Evolutionary conservation across 1,140 invertebrate species (phyloP), one percentile per base, ranked within the genome.

Genomic region (Rhopalosiphum maidis): DNA sequence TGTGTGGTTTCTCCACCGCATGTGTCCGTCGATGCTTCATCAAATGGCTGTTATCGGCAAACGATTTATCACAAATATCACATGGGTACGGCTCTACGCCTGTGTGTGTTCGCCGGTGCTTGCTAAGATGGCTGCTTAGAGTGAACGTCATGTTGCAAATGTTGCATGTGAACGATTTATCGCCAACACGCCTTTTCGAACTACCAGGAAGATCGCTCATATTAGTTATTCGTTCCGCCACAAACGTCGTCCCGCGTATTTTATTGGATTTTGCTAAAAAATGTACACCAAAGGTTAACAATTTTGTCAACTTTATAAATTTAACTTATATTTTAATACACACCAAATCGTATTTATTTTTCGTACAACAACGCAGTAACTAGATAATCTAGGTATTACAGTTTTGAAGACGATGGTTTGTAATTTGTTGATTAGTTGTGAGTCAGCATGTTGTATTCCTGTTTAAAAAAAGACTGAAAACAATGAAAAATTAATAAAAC

Each of bases 1-100:
- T 96, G 95, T 97, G 97, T 5, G 97, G 97, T 8, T 97, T 95
- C 94, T 97, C 97, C 2, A 97, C 97, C 4, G 97, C 97, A 94
- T 98, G 97, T 1, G 97, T 96, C 82, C 97, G 94, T 90, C 97
- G 96, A 30, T 93, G 93, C 25, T 55, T 77, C 60, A 82, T 93
- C 30, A 93, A 51, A 55, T 90, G 88, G n/a, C 82, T 90, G 41
- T 93, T 60, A 35, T 88, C 88, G 25, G 43, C 43, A 2, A 88
- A 68, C 30, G 60, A 68, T 15, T 68, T n/a, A 11, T 68, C 60
- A 18, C 60, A 68, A n/a, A 68, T 68, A 68, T 68, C 60, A n/a
- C 60, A 68, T n/a, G 60, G 60, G 30, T 68, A 68, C 11, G 60
- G 60, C 15, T 88, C 55, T 92, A 94, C 41, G 46, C 35, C 37